Base-by-base conservation (phyloP, 1,140 invertebrate species). In the Ptiloglossa arizonensis region DNA sequence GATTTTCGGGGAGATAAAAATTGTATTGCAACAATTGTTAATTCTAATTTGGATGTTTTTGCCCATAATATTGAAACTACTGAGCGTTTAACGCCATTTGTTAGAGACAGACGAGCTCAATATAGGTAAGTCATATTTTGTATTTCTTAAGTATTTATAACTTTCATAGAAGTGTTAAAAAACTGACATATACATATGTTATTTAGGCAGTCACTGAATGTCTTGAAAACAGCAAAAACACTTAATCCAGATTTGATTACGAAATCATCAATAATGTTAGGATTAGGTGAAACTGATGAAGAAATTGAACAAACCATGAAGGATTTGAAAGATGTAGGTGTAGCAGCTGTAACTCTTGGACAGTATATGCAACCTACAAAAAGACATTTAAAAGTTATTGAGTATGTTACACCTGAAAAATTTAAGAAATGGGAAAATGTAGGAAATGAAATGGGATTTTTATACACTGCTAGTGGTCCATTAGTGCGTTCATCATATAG, bases 341-440 rank as follows among this genome's bases (percentile, higher is more conserved):
- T 99, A 0, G 98, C 99, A 89, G 99, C 98, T 91, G 86, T 99
- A 0, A 99, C 99, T 1, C 93, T 99, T 9, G 99, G 99, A 0
- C 99, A 99, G 90, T 99, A 99, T 90, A 99, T 99, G 98, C 99
- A 99, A 91, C 98, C 99, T 0, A 99, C 98, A 3, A 99, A 99
- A 89, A 94, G 96, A 63, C 99, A 99, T 93, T 93, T 99, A 6
- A 98, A 98, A 93, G 98, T 99, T 0, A 96, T 97, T 63, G 98
- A 99, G 91, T 99, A 99, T 93, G 96, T 99, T 0, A 99, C 98
- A 1, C 98, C 98, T 0, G 97, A 97, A 80, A 99, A 98, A 92
- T 99, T 98, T 90, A 95, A 97, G 86, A 92, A 96, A 74, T 99
- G 98, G 98, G 96, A 99, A 92, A 93, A 95, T 38, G 89, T 95